Conservation (phyloP, 2,888 invertebrate species). For the Amphipoea oculea region DNA sequence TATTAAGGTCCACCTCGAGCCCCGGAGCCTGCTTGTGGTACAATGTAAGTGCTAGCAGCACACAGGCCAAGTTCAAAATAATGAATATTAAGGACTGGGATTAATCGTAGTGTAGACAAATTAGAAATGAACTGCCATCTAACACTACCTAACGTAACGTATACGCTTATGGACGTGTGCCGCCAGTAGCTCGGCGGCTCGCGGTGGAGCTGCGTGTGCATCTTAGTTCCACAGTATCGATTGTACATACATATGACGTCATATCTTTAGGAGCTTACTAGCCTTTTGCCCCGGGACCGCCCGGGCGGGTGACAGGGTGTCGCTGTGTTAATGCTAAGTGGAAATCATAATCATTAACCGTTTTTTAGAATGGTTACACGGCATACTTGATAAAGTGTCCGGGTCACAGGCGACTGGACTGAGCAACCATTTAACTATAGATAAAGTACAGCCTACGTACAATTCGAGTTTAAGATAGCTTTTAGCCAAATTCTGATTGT, state of each 20-base stretch:
- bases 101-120: conserved; percentile 54
- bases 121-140: conserved; percentile 40
- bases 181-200: conserved; percentile 57
- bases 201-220: conserved; percentile 66
- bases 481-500: conserved; percentile 49
- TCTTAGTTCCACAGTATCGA: conserved; percentile 75
- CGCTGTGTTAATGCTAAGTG: conserved; percentile 88
- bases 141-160: conserved; percentile 21
- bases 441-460: conserved; percentile 34
- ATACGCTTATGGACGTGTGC: conserved; percentile 14
- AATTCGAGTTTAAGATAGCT: conserved; percentile 55
- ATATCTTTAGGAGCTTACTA: conserved; percentile 91
- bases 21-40: conserved; percentile 3
- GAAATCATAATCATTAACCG: conserved; percentile 84
- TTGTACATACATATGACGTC: conserved; percentile 87
- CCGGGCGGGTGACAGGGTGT: conserved; percentile 90
- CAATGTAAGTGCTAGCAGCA: neutral
- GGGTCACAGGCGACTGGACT: conserved; percentile 59
- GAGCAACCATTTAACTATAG: conserved; percentile 35
- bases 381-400: conserved; percentile 57
- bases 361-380: conserved; percentile 73
- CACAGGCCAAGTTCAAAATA: conserved; percentile 21
- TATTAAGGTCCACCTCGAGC: conserved; percentile 60
- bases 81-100: conserved; percentile 34
- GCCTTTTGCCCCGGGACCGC: conserved; percentile 88